phyloP scores from a whole-genome alignment of 2,888 invertebrate genomes.

The Stegophylla sp. region DNA sequence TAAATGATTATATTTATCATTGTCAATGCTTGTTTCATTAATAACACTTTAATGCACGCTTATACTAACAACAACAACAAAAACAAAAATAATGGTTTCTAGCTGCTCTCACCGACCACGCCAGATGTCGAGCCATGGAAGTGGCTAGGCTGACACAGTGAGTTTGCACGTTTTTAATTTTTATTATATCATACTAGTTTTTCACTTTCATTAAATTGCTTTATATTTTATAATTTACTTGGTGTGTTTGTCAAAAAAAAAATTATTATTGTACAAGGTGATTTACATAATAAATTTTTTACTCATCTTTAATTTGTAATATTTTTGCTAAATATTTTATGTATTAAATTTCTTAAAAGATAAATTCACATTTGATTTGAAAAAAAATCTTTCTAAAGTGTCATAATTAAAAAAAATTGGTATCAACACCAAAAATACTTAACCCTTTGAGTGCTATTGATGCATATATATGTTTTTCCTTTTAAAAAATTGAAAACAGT shows the following conservation, averaged over 20 bases:
- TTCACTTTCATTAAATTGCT: conserved; percentile 23
- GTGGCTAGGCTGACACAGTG: conserved; percentile 82
- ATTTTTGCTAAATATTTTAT: no score
- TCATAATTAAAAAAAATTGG: no score
- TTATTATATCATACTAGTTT: conserved; percentile 11
- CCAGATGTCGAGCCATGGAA: conserved; percentile 88
- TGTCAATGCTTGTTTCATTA: conserved; percentile 40
- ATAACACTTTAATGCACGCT: conserved; percentile 52
- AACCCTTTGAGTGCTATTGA: no score
- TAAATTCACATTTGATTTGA: no score
- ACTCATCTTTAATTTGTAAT: no score
- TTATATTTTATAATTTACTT: neutral
- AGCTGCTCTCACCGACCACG: conserved; percentile 88
- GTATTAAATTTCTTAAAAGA: no score
- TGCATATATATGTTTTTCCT: no score
- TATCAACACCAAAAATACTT: no score
- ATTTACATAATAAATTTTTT: no score
- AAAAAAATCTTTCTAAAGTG: no score
- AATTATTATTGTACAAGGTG: neutral
- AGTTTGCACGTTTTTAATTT: conserved; percentile 59
- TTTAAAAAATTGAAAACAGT: no score
- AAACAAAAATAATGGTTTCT: conserved; percentile 65
- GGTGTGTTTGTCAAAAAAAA: neutral
- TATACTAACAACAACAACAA: conserved; percentile 36
- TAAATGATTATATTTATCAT: conserved; percentile 2